Evolutionary conservation across 2,797 vertebrate genomes (phyloP), one percentile per base, ranked within the genome.

Genomic region (Gymnoscopelus microlampas): DNA sequence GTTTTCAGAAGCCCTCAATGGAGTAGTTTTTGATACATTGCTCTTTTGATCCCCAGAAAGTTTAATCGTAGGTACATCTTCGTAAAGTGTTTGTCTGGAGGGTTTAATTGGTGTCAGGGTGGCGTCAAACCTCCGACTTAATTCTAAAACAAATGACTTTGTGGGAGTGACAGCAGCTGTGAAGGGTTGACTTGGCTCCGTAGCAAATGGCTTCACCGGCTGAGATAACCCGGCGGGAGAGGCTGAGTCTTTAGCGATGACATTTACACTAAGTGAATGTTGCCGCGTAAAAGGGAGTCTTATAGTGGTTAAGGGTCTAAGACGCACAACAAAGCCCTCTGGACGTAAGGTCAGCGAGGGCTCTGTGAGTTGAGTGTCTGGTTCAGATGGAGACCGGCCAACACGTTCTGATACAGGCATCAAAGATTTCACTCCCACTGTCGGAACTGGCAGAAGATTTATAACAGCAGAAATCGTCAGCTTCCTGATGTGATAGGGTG

Each of bases 361-460:
- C 44, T 70, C 44, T 68, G 73, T 75, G 56, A 39, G 70, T 23
- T 61, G 69, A 53, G 49, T 56, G 53, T 13, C 58, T 60, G 55
- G 44, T 78, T 64, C 74, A 62, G 63, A 32, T 44, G 14, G 56
- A 9, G 26, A 67, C 61, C 70, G 68, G 56, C 57, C 69, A 48
- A 56, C 3, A 50, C 19, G 66, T 26, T 47, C 80, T 54, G 67
- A 60, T 58, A 51, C 53, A 54, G 78, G 84, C 57, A 79, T 81
- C 66, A 86, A 84, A 82, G 78, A 74, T 66, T 73, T 73, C 48
- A 48, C 60, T 74, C 57, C 60, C 61, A 19, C 71, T 66, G 67
- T 77, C 60, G 70, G 35, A 56, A 19, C 71, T 66, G 67, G 76
- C 60, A 71, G 35, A 56, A 64, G 66, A 70, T 70, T 32, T 71